These are phyloP conservation scores for Nanorana parkeri DNA, from an alignment of 2,113 vertebrate genomes.

Conservation along the genomic window DNA sequence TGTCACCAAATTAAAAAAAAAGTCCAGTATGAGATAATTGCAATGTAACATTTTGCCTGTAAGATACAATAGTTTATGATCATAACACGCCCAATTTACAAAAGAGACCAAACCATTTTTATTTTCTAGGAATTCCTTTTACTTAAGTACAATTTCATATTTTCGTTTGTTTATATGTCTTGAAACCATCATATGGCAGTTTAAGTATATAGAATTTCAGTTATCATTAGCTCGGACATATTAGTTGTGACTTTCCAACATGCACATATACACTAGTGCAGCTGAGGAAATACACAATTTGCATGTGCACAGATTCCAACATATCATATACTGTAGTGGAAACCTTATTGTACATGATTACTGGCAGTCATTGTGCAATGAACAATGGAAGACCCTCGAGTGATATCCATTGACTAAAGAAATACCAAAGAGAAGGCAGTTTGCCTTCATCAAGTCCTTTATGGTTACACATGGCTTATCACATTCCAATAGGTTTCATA, in stretches of 20 bases:
- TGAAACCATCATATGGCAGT: neutral
- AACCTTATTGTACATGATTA: neutral
- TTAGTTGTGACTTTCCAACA: neutral
- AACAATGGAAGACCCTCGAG: neutral
- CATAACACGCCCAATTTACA: no score
- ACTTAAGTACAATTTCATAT: neutral
- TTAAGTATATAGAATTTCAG: neutral
- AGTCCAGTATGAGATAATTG: no score
- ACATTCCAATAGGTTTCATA: slow-evolving; percentile 8
- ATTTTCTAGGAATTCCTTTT: neutral
- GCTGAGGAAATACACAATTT: no score
- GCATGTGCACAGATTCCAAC: no score
- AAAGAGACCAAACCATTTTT: no score
- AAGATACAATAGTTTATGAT: no score
- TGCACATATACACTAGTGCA: neutral
- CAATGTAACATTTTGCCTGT: no score
- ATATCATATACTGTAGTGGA: slow-evolving; percentile 21
- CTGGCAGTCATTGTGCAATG: slow-evolving; percentile 14
- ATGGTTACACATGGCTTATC: slow-evolving; percentile 10
- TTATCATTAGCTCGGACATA: slow-evolving; percentile 19
- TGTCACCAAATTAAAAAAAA: no score
- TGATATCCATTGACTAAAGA: neutral
- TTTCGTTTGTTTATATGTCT: neutral
- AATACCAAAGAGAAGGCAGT: neutral
- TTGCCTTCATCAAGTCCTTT: neutral